These are phyloP conservation scores for Phrynocephalus vlangalii DNA, from an alignment of 2,797 vertebrate species.

Conservation along the genomic window DNA sequence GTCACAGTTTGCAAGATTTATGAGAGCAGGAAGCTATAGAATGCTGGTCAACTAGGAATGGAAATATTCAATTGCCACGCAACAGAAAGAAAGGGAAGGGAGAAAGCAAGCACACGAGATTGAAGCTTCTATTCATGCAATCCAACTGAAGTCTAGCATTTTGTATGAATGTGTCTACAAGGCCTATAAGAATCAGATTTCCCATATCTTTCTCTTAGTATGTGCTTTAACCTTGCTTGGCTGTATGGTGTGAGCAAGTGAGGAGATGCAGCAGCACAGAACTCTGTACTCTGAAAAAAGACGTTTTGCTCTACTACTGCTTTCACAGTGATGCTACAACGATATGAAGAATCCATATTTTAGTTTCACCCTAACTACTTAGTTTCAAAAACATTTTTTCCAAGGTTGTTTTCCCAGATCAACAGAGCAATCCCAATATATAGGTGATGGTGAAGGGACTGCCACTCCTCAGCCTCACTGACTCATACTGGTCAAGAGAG, in stretches of 20 bases:
- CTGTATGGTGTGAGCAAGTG: not conserved
- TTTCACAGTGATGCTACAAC: not conserved
- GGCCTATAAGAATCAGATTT: not conserved
- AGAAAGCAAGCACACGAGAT: not conserved
- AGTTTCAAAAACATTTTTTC: not conserved
- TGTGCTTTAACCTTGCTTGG: not conserved
- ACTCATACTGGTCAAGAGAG: not conserved
- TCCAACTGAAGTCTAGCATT: not conserved
- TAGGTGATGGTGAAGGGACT: not conserved
- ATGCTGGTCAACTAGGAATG: not conserved
- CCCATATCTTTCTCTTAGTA: too few relatives aligned
- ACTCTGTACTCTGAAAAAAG: not conserved
- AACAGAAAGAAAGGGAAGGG: not conserved
- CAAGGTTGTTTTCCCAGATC: not conserved
- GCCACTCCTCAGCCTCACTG: not conserved
- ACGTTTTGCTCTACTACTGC: not conserved
- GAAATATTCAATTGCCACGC: not conserved
- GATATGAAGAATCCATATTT: not conserved
- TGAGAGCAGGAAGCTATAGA: not conserved
- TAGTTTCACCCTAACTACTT: not conserved
- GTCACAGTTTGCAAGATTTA: not conserved
- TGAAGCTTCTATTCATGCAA: not conserved
- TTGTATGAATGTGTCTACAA: not conserved
- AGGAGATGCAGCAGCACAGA: not conserved
- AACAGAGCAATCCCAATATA: not conserved